A percentile compares a stretch with the other conserved stretches of the same genome.
phyloP scores from a whole-genome alignment of 2,888 invertebrate species.

The Cheilosia pagana region DNA sequence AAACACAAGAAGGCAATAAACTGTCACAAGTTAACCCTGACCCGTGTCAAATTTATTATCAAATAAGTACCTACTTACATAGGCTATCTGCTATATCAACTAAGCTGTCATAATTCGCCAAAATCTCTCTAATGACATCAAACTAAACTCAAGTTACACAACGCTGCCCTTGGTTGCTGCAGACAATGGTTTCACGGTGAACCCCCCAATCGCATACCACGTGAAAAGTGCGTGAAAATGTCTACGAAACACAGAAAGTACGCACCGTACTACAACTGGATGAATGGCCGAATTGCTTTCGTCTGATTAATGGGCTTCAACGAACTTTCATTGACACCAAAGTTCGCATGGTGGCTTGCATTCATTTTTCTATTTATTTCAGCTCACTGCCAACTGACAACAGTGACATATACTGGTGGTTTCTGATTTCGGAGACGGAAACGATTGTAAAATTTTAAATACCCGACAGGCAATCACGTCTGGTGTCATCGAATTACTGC shows the following conservation, averaged over 20 bases:
- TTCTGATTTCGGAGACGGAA: constrained; percentile 23
- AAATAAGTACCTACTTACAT: background rate
- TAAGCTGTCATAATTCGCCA: background rate
- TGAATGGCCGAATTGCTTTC: constrained; percentile 21
- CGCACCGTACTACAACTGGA: background rate
- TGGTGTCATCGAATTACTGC: constrained; percentile 35
- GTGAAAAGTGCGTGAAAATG: constrained; percentile 17
- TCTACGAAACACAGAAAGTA: background rate
- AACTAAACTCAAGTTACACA: constrained; percentile 1
- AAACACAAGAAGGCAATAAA: background rate
- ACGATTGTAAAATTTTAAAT: constrained; percentile 14
- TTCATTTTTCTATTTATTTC: background rate
- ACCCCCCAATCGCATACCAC: constrained; percentile 1
- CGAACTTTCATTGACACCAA: constrained; percentile 1
- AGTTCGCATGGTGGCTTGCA: background rate
- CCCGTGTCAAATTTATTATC: background rate
- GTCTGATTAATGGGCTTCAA: constrained; percentile 9
- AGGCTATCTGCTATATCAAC: background rate
- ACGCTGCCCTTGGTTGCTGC: background rate
- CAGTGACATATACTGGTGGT: background rate
- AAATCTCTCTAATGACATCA: constrained; percentile 15
- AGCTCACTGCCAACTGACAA: background rate
- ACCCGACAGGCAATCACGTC: constrained; percentile 31
- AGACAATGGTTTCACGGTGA: background rate
- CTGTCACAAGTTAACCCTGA: background rate